phyloP scores from a whole-genome alignment of 2,797 vertebrate genomes.

The Macropodus opercularis region DNA sequence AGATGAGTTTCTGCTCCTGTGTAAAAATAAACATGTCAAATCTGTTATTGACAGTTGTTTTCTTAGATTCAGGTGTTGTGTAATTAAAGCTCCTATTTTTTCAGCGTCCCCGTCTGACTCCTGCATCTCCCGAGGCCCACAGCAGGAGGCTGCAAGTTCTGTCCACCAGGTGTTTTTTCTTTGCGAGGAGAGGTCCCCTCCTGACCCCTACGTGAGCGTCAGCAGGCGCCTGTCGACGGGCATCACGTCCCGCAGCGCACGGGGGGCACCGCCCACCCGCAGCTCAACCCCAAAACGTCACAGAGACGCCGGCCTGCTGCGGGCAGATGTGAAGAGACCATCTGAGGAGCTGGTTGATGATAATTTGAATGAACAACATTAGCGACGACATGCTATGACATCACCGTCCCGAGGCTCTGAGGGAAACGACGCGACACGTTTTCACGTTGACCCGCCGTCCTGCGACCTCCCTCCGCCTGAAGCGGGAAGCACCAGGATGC shows the following conservation, averaged over 20 bases:
- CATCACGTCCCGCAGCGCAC: conserved; percentile 33
- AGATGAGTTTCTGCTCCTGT: no score
- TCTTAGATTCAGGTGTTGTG: neutral
- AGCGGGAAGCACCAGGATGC: conserved; percentile 16
- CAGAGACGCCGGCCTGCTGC: conserved; percentile 13
- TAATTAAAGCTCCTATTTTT: neutral
- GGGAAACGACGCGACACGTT: conserved; percentile 27
- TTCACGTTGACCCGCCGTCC: conserved; percentile 23
- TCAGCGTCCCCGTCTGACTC: neutral
- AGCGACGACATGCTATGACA: conserved; percentile 46
- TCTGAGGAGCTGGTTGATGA: conserved; percentile 47
- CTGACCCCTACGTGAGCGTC: conserved; percentile 15
- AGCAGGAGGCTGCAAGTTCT: neutral
- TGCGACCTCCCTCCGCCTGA: conserved; percentile 18
- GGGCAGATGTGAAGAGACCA: conserved; percentile 13
- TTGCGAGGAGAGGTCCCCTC: neutral
- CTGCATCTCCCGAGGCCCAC: neutral
- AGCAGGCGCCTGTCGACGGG: conserved; percentile 34
- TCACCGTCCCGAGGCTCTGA: conserved; percentile 39
- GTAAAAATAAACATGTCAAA: no score
- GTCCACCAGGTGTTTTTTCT: conserved; percentile 6
- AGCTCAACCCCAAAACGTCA: conserved; percentile 68
- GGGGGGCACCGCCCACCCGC: conserved; percentile 28
- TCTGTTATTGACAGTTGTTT: no score
- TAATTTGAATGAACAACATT: conserved; percentile 47